Conservation (phyloP, 2,888 invertebrate genomes). For the Hypomecis punctinalis region DNA sequence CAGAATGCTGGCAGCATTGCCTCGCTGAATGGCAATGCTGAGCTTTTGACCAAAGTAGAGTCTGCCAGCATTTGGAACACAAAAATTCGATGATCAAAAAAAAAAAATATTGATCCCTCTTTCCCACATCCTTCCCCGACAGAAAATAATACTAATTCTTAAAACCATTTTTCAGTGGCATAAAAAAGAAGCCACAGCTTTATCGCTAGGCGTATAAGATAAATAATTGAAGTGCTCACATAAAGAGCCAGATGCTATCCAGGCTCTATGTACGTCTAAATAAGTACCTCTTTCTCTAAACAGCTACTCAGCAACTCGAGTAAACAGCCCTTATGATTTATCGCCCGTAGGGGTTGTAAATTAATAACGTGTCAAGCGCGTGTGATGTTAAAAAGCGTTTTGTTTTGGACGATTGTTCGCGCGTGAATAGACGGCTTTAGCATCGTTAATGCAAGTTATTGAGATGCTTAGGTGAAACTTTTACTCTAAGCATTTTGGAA, state of each 20-base stretch:
- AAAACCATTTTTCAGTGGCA: background rate
- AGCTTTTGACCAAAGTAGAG: no score
- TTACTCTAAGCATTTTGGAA: no score
- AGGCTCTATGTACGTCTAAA: background rate
- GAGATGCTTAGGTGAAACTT: conserved; percentile 5
- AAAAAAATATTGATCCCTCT: no score
- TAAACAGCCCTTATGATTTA: conserved; percentile 25
- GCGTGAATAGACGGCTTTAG: conserved; percentile 19
- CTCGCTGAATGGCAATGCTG: no score
- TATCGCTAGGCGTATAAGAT: no score
- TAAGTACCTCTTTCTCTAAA: conserved; percentile 14
- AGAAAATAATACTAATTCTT: no score
- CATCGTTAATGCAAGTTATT: background rate
- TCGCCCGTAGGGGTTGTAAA: conserved; percentile 20
- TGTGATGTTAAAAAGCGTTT: conserved; percentile 23
- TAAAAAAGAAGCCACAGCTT: no score
- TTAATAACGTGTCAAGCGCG: conserved; percentile 25
- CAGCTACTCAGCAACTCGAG: conserved; percentile 17
- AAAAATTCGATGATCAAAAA: no score
- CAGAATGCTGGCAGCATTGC: no score
- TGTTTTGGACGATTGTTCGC: conserved; percentile 22
- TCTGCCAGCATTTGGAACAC: no score
- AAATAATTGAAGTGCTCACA: background rate
- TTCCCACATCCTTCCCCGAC: no score
- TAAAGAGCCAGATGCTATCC: conserved; percentile 5